phyloP scores from a whole-genome alignment of 2,888 invertebrate species.

The Drosophila testacea region DNA sequence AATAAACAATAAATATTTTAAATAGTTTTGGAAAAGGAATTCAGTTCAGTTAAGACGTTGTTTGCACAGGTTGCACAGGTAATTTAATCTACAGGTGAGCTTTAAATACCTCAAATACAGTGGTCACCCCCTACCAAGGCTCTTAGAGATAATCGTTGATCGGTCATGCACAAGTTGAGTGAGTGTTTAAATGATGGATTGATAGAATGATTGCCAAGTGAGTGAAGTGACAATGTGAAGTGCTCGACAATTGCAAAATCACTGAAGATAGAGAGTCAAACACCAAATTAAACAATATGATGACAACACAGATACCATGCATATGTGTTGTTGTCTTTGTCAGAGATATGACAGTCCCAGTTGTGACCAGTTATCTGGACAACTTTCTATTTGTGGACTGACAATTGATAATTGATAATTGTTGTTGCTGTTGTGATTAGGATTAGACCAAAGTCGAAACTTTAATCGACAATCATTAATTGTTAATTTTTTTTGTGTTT shows the following conservation, averaged over 20 bases:
- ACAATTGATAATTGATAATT: conserved; percentile 18
- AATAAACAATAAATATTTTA: conserved; percentile 51
- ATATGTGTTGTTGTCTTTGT: conserved; percentile 35
- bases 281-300: conserved; percentile 34
- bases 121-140: conserved; percentile 5
- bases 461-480: conserved; percentile 25
- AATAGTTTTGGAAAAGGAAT: conserved; percentile 48
- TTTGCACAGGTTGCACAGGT: conserved; percentile 65
- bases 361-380: conserved; percentile 43
- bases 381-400: conserved; percentile 48
- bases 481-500: neutral
- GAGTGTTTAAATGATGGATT: conserved; percentile 33
- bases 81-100: conserved; percentile 59
- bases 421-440: conserved; percentile 39
- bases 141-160: conserved; percentile 30
- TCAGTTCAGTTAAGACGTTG: conserved; percentile 36
- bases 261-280: conserved; percentile 46
- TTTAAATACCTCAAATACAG: conserved; percentile 35
- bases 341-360: conserved; percentile 39
- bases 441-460: conserved; percentile 45
- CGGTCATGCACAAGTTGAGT: conserved; percentile 12
- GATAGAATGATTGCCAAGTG: conserved; percentile 19
- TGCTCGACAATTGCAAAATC: conserved; percentile 61
- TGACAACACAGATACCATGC: conserved; percentile 49
- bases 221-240: conserved; percentile 35